Conservation (phyloP, 2,113 vertebrate species). For the Psilopogon haemacephalus region DNA sequence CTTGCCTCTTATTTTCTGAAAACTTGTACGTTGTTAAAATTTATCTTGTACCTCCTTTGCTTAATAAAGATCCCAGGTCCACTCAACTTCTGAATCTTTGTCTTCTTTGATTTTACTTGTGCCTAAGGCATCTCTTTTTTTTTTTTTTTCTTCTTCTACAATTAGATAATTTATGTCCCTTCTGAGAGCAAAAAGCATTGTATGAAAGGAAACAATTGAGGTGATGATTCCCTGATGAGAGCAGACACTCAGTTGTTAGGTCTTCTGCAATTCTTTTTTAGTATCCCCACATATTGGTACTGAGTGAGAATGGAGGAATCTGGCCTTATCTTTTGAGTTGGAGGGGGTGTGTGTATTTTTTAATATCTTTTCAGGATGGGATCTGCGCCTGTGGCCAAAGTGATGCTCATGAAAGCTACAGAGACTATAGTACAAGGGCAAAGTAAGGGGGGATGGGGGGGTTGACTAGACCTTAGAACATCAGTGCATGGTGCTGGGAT, state of each 20-base stretch:
- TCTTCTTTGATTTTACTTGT: background rate
- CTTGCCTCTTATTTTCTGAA: background rate
- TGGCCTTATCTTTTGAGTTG: too few relatives aligned
- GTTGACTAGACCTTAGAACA: background rate
- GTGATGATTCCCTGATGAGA: background rate
- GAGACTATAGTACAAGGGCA: background rate
- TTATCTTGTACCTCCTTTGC: background rate
- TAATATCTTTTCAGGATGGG: background rate
- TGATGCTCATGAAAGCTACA: background rate
- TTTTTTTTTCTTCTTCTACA: background rate
- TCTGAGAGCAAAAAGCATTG: background rate
- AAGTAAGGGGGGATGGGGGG: accelerated
- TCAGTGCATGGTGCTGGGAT: background rate
- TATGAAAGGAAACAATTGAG: background rate
- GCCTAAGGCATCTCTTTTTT: background rate
- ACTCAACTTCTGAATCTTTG: background rate
- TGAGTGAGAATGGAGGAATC: background rate
- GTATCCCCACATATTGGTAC: background rate
- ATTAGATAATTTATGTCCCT: background rate
- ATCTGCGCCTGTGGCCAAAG: background rate
- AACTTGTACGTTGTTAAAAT: background rate
- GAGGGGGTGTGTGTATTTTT: too few relatives aligned
- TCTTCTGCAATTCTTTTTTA: background rate
- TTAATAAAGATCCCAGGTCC: background rate
- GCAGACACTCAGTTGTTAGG: background rate